Percentiles rank a stretch among this genome's conserved stretches.
Evolutionary conservation across 2,113 vertebrate species (phyloP).

Genomic region (Albula goreensis): DNA sequence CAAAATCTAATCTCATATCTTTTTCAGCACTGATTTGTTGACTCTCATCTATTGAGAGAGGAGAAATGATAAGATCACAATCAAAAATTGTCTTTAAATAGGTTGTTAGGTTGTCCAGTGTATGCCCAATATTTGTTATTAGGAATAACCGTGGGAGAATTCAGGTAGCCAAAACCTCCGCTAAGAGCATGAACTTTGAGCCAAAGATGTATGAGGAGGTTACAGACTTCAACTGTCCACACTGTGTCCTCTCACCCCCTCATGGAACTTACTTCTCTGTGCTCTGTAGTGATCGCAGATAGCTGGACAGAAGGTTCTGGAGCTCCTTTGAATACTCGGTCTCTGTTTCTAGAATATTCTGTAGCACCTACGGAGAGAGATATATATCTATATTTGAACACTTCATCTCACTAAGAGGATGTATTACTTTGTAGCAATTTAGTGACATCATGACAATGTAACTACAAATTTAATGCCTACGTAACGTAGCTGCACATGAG

Average conservation of each 20-base stretch:
- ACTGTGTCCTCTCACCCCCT: background rate
- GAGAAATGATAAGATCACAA: no score
- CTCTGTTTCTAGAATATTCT: constrained; percentile 99
- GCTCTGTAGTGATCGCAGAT: constrained; percentile 86
- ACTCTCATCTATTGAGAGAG: no score
- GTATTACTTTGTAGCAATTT: no score
- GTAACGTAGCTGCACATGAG: no score
- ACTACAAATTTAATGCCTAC: no score
- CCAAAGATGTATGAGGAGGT: background rate
- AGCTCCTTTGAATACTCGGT: constrained; percentile 96
- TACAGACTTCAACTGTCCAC: background rate
- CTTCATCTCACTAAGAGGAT: no score
- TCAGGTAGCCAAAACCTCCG: background rate
- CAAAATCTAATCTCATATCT: no score
- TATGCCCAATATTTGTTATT: no score
- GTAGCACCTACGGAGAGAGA: constrained; percentile 82
- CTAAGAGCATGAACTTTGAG: background rate
- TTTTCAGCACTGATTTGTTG: no score
- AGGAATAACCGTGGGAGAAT: no score
- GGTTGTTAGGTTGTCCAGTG: no score
- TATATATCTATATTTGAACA: background rate
- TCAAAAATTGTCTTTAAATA: no score
- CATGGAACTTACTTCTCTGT: constrained; percentile 84
- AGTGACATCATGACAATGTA: background rate
- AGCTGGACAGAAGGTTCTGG: constrained; percentile 88